These are phyloP conservation scores for Porphyrio hochstetteri DNA, from an alignment of 2,113 vertebrate species.

Conservation along the genomic window DNA sequence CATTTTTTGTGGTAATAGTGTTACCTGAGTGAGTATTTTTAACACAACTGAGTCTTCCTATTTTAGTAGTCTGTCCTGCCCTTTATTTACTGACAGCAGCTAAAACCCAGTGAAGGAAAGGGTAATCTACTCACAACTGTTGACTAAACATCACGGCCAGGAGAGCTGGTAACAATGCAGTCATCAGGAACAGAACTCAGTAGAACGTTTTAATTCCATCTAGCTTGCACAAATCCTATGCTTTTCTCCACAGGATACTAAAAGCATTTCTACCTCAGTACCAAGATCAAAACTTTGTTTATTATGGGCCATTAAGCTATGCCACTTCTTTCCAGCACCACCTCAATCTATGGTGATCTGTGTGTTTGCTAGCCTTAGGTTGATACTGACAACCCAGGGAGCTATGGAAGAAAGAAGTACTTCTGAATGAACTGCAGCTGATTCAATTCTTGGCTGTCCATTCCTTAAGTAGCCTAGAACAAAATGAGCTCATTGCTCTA, in stretches of 20 bases:
- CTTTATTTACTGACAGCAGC: background rate
- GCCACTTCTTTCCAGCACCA: background rate
- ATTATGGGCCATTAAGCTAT: background rate
- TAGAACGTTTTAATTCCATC: background rate
- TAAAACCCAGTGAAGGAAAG: background rate
- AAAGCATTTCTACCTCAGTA: background rate
- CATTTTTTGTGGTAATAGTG: background rate
- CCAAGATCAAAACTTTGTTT: background rate
- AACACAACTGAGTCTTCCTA: background rate
- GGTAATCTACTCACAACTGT: background rate
- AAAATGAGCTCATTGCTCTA: conserved; percentile 13
- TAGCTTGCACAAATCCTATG: background rate
- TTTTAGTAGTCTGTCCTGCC: background rate
- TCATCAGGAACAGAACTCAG: background rate
- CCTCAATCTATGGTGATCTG: background rate
- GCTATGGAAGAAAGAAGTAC: background rate
- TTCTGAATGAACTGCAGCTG: conserved; percentile 15
- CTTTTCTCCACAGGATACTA: background rate
- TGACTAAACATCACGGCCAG: background rate
- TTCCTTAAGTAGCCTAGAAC: conserved; percentile 5
- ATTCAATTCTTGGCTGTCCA: background rate
- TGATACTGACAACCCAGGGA: background rate
- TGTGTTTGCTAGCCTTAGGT: background rate
- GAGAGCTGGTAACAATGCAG: background rate
- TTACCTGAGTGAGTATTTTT: background rate